Base-by-base conservation (phyloP, 2,113 vertebrate genomes). In the Misgurnus mizolepis region DNA sequence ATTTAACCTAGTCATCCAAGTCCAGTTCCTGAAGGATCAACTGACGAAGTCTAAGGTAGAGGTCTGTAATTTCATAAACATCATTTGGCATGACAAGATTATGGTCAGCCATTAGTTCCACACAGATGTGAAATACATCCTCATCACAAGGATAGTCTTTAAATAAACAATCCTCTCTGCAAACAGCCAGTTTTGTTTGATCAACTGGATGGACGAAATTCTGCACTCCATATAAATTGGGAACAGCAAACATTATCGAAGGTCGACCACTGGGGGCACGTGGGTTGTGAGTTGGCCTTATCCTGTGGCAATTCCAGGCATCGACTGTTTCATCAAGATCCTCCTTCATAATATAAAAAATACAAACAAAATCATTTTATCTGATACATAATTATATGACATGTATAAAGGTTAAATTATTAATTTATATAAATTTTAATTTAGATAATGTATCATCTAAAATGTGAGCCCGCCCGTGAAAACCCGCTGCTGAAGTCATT, bases 101-200 rank as follows among this genome's bases (percentile, higher is more conserved):
- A 71, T 81, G 58, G 45, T 78, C 74, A 82, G 80, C 67, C 67
- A 71, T 78, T 4, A 78, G 73, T 64, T 82, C 65, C 8, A 82
- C 55, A 77, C 80, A 82, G 1, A 70, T 10, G 10, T 65, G 10
- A 65, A 64, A 78, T 3, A 82, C 60, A 27, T 82, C 74, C 45
- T 77, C 66, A 65, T 78, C 80, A 78, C 75, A 78, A 34, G 75
- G 74, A 41, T 66, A 82, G 74, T 82, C 80, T 60, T 82, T 82
- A 43, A 71, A 60, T 41, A 58, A 55, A 64, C 67, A 78, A 3
- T 78, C 73, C 40, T 70, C 73, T n/a, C 4, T 22, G 22, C 65
- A 82, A 12, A 77, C 77, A 3, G 50, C 62, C 39, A 12, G 5
- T 45, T 53, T 66, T 7, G 39, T 27, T 56, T 67, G 70, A n/a